Evolutionary conservation across 2,797 vertebrate genomes (phyloP).

Genomic region (Manis javanica): DNA sequence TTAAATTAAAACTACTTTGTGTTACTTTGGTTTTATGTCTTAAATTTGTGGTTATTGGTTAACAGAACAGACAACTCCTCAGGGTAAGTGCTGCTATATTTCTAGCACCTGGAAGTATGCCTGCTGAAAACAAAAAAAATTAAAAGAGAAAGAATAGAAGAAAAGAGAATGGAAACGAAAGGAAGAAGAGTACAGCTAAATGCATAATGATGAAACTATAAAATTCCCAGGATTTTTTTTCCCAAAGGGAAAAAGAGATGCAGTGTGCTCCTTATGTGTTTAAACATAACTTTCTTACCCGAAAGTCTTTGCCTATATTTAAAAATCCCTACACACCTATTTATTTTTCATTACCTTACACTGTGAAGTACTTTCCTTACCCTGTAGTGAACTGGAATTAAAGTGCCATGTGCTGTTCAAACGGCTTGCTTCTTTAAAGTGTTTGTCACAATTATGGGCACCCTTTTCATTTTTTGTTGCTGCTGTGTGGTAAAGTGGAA

Average conservation of each 20-base stretch:
- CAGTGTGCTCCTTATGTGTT: background rate
- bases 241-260: background rate
- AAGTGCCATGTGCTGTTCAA: slow-evolving; percentile 53
- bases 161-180: background rate
- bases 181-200: background rate
- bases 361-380: slow-evolving; percentile 41
- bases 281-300: slow-evolving; percentile 10
- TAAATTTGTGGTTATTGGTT: background rate
- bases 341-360: slow-evolving; percentile 46
- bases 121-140: background rate
- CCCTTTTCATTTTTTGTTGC: background rate
- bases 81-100: background rate
- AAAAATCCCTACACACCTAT: slow-evolving; percentile 29
- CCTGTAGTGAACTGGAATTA: slow-evolving; percentile 64
- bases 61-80: background rate
- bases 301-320: background rate
- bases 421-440: slow-evolving; percentile 48
- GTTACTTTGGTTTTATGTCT: background rate
- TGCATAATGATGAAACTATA: background rate
- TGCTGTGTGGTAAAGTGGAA: background rate
- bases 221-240: background rate
- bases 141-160: background rate
- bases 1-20: background rate
- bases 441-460: background rate
- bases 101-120: background rate